These are phyloP conservation scores for Myiopsitta monachus DNA, from an alignment of 2,113 vertebrate genomes.

Conservation along the genomic window DNA sequence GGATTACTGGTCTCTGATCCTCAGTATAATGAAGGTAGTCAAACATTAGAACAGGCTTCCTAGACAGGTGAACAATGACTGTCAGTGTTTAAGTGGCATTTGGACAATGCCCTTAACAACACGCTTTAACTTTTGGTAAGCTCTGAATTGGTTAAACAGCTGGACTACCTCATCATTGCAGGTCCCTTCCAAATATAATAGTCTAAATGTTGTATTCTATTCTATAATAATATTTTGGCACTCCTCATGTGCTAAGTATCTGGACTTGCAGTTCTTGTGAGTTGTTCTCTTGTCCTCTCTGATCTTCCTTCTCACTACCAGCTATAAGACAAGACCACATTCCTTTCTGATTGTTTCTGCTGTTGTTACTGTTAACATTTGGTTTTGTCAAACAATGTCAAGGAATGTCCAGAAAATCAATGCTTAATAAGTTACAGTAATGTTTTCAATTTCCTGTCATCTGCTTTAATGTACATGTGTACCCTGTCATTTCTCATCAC, in stretches of 20 bases:
- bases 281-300: background rate
- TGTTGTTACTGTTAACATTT: conserved; percentile 55
- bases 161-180: accelerated
- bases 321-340: background rate
- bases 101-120: background rate
- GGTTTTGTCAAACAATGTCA: conserved; percentile 62
- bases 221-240: background rate
- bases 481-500: conserved; percentile 58
- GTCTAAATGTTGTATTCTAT: background rate
- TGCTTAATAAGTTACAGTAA: conserved; percentile 70
- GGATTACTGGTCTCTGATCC: background rate
- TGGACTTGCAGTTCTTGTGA: background rate
- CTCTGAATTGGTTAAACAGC: background rate
- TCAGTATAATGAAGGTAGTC: background rate
- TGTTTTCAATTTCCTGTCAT: conserved; percentile 71
- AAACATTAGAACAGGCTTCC: background rate
- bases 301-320: background rate
- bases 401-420: conserved; percentile 68
- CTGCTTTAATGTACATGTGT: conserved; percentile 62
- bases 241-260: background rate
- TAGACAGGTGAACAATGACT: accelerated
- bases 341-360: background rate
- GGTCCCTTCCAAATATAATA: background rate
- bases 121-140: background rate
- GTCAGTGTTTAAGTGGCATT: background rate